Base-by-base conservation (phyloP, 35 echinoderm and acorn worm species). In the Ptychodera flava region DNA sequence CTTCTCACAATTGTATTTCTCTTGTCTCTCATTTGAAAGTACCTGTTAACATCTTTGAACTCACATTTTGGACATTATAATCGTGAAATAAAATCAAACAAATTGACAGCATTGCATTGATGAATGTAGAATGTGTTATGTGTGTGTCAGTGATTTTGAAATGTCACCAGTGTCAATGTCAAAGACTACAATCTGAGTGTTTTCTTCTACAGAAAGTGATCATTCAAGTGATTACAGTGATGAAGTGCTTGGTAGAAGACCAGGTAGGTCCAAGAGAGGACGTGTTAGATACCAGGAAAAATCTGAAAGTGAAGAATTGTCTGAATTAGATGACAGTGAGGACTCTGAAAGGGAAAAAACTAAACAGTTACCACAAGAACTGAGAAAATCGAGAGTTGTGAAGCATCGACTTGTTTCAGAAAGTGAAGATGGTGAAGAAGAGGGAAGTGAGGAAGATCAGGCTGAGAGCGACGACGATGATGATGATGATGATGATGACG, bases 161-260 rank as follows among this genome's bases (percentile, higher is more conserved):
- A 16, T 85, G 16, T 16, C 36, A 36, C 27, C 35, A 28, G 31
- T 85, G 6, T 36, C 16, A 15, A 85, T 16, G 15, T 31, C 16
- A 16, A 85, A 36, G 22, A 85, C 36, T 45, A 28, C 33, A 31
- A 81, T 16, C 2, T 29, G 22, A 36, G 28, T 29, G 78, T 80
- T 82, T 82, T 32, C 80, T 34, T 32, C 35, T 82, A 16, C 32
- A 92, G 91, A 87, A 82, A 92, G 86, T 80, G 91, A 89, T 33
- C 64, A 90, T 76, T 92, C 87, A 32, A 89, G 89, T 82, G 85
- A 86, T 27, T 35, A 91, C 31, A 85, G 83, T 31, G 92, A 93
- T 33, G 88, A 89, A 15, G 31, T 30, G 1, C 34, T 35, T 16
- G 28, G 36, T 0, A 14, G 14, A 28, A 80, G 36, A 35, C 81